These are phyloP conservation scores for Saturnia pavonia DNA, from an alignment of 2,888 invertebrate genomes.

Conservation along the genomic window DNA sequence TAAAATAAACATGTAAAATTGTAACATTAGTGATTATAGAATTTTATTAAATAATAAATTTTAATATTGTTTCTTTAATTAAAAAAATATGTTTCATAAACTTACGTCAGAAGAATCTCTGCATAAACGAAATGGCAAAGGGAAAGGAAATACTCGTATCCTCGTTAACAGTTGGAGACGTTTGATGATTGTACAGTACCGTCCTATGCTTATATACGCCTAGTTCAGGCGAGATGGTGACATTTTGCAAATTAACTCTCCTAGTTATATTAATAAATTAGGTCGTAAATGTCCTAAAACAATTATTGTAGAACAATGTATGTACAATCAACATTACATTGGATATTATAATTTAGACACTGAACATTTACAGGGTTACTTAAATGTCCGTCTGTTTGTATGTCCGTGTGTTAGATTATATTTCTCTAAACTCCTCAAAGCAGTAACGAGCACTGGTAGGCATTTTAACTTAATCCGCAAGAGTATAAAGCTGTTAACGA, in stretches of 20 bases:
- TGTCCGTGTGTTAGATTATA: too few relatives aligned
- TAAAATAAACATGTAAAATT: background rate
- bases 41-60: too few relatives aligned
- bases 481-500: too few relatives aligned
- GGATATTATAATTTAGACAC: too few relatives aligned
- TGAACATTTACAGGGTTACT: too few relatives aligned
- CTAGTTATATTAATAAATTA: background rate
- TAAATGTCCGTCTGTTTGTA: too few relatives aligned
- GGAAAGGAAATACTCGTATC: background rate
- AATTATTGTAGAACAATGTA: background rate
- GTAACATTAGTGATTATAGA: too few relatives aligned
- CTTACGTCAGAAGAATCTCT: constrained; percentile 13
- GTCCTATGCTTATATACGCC: constrained; percentile 49
- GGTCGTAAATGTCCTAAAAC: background rate
- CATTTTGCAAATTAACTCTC: constrained; percentile 41
- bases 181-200: constrained; percentile 39
- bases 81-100: background rate
- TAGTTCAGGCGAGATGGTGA: constrained; percentile 35
- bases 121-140: constrained; percentile 8
- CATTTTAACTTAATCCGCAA: too few relatives aligned
- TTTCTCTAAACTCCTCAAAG: too few relatives aligned
- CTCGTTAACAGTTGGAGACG: constrained; percentile 38
- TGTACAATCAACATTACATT: background rate
- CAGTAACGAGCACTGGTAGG: too few relatives aligned
- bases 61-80: too few relatives aligned